A percentile compares a stretch with the other conserved stretches of the same genome.
phyloP scores from a whole-genome alignment of 2,113 vertebrate genomes.

The Mus pahari region DNA sequence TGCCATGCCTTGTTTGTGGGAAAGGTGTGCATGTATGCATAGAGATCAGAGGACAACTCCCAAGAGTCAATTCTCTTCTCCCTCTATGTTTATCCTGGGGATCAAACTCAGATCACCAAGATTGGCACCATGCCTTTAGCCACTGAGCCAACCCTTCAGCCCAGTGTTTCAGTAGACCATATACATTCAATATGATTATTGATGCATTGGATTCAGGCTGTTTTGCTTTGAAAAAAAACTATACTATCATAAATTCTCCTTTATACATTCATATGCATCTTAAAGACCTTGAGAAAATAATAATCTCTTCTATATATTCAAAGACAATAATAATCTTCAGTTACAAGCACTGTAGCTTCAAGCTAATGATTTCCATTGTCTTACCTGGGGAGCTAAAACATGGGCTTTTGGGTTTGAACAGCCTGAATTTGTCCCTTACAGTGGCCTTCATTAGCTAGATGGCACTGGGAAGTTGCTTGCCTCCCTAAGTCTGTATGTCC shows the following conservation, averaged over 20 bases:
- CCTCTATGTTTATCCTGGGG: no score
- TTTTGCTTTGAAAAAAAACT: background rate
- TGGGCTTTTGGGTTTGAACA: background rate
- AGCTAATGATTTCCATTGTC: slow-evolving; percentile 19
- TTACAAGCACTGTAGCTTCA: background rate
- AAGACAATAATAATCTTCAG: background rate
- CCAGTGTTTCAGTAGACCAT: no score
- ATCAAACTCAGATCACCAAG: background rate
- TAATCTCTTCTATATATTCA: background rate
- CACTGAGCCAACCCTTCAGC: background rate
- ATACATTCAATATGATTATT: no score
- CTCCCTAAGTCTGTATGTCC: background rate
- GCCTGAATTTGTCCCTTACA: background rate
- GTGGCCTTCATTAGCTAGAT: background rate
- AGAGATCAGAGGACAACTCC: background rate
- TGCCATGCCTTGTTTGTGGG: no score
- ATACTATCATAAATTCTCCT: background rate
- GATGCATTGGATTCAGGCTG: background rate
- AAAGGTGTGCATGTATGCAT: no score
- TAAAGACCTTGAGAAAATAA: background rate
- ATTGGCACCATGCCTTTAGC: no score
- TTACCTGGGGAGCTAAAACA: background rate
- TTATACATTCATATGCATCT: background rate
- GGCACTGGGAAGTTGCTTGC: background rate
- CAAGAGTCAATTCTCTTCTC: no score